Evolutionary conservation across 92 coral and sea anemone genomes (phyloP).

Genomic region (Zoanthus solanderi): DNA sequence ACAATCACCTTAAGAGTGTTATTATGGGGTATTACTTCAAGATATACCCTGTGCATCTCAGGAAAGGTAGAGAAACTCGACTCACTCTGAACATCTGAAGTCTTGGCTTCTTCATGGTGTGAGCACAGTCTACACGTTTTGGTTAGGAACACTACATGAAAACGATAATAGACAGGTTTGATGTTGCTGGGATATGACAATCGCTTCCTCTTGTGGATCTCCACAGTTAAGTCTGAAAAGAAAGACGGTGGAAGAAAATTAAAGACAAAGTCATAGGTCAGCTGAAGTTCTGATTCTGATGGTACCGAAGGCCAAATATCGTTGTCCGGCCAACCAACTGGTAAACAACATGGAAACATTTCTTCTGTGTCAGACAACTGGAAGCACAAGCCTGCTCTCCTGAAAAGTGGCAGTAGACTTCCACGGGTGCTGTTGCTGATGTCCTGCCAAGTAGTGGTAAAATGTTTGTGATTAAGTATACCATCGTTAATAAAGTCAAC

Average conservation of each 20-base stretch:
- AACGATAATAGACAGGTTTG: conserved; percentile 31
- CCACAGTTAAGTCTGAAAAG: conserved; percentile 39
- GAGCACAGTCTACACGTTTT: background rate
- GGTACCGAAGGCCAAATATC: conserved; percentile 35
- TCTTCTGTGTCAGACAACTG: conserved; percentile 10
- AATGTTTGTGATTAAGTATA: conserved; percentile 25
- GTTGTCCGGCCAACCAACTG: conserved; percentile 36
- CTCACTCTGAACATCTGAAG: background rate
- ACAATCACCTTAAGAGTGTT: conserved; percentile 33
- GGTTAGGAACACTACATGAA: conserved; percentile 5
- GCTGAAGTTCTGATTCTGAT: conserved; percentile 25
- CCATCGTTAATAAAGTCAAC: conserved; percentile 31
- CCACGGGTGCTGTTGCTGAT: conserved; percentile 5
- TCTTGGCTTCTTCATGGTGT: background rate
- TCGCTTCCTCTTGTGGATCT: conserved; percentile 37
- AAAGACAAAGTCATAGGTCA: conserved; percentile 18
- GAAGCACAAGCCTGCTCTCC: conserved; percentile 31
- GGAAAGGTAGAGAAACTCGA: background rate
- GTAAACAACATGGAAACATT: conserved; percentile 35
- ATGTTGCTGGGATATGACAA: conserved; percentile 3
- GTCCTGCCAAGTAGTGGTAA: conserved; percentile 8
- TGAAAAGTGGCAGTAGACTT: conserved; percentile 10
- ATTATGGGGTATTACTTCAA: conserved; percentile 27
- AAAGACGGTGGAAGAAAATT: conserved; percentile 38
- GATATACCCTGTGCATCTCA: conserved; percentile 43